Evolutionary conservation across 2,113 vertebrate species (phyloP).

Genomic region (Mastomys natalensis): DNA sequence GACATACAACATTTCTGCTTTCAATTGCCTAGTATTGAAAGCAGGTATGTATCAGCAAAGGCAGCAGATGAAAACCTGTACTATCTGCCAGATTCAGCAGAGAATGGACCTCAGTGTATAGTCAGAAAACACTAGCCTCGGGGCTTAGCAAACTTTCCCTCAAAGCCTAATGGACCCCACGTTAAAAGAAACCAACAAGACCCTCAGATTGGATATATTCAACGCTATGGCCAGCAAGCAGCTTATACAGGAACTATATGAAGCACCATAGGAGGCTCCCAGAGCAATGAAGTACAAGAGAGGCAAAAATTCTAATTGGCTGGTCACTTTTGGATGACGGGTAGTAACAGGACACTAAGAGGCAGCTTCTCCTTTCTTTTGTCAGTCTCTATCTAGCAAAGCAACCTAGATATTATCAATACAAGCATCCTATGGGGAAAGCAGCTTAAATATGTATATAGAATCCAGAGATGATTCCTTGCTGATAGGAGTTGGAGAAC

Average conservation of each 20-base stretch:
- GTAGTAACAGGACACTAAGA: background rate
- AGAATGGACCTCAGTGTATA: background rate
- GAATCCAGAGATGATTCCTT: background rate
- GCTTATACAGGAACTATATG: background rate
- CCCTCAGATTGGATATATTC: background rate
- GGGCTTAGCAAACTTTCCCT: background rate
- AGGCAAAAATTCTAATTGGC: background rate
- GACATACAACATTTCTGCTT: background rate
- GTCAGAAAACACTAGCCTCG: background rate
- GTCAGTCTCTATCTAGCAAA: constrained; percentile 29
- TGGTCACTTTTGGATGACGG: background rate
- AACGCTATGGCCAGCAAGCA: constrained; percentile 32
- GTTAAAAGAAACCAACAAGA: constrained; percentile 56
- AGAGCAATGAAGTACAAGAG: constrained; percentile 37
- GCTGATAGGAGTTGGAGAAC: background rate
- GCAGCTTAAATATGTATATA: background rate
- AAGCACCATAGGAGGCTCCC: constrained; percentile 53
- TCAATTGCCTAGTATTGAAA: constrained; percentile 19
- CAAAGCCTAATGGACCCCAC: background rate
- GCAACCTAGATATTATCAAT: background rate
- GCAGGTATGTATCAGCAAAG: constrained; percentile 36
- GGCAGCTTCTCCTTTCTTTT: background rate
- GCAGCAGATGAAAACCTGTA: constrained; percentile 28
- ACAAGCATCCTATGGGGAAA: background rate
- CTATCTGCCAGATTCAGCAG: background rate